Conservation (phyloP, 1,140 invertebrate species). For the Papilio glaucus region DNA sequence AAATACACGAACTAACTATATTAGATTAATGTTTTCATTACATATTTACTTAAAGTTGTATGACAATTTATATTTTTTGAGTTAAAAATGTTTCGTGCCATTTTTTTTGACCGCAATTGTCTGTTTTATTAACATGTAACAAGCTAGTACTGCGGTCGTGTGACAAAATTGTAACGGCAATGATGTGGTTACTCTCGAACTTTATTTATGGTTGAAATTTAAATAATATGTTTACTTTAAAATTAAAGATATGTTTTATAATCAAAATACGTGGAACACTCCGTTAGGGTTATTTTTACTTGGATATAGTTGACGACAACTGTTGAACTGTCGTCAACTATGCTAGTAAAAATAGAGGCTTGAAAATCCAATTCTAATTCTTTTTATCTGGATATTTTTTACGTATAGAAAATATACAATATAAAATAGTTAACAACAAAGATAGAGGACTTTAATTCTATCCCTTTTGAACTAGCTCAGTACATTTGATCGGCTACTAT, state of each 20-base stretch:
- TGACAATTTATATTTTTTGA: background rate
- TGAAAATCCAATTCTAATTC: too few species aligned
- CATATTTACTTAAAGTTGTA: background rate
- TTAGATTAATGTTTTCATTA: too few species aligned
- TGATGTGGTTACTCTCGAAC: conserved; percentile 16
- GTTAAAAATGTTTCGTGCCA: background rate
- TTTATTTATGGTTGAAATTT: conserved; percentile 15
- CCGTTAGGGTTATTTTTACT: too few species aligned
- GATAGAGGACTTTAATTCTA: background rate
- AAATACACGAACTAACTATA: too few species aligned
- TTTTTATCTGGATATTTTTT: too few species aligned
- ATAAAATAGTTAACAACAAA: background rate
- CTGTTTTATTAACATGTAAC: conserved; percentile 7
- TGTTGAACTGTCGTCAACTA: too few species aligned
- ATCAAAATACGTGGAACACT: too few species aligned
- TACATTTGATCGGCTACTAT: conserved; percentile 48
- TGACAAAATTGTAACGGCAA: conserved; percentile 17
- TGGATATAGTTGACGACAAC: too few species aligned
- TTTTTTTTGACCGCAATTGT: background rate
- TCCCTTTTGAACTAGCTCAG: background rate
- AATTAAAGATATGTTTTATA: too few species aligned
- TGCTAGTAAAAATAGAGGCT: too few species aligned
- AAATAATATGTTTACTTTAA: background rate
- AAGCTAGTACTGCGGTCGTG: background rate
- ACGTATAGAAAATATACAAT: background rate